Evolutionary conservation across 2,888 invertebrate species (phyloP), one percentile per base, ranked within the genome.

Genomic region (Ectobius pallidus): DNA sequence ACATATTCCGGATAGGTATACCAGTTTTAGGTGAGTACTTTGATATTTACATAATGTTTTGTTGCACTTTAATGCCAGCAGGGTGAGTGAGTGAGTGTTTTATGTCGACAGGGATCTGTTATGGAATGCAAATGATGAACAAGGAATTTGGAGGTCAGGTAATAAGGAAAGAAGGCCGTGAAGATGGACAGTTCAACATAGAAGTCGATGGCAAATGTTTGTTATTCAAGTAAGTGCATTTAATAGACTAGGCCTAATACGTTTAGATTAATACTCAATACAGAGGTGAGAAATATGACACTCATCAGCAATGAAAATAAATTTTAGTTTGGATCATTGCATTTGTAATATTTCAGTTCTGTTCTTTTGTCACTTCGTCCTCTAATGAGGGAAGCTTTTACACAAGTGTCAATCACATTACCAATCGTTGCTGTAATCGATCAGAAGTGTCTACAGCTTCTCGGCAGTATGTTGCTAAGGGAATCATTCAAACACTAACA

Each of bases 41-140:
- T 11, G 7, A 46, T 46, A 46, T 46, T n/a, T 46, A 46, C 4
- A 46, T n/a, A 46, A 14, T 46, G 46, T 46, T 11, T 11, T 46
- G 39, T 6, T 39, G 14, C 39, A 39, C n/a, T n/a, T n/a, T n/a
- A n/a, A n/a, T n/a, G n/a, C n/a, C n/a, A n/a, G n/a, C n/a, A n/a
- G n/a, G n/a, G n/a, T n/a, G n/a, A n/a, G n/a, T n/a, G n/a, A n/a
- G n/a, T n/a, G n/a, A n/a, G n/a, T n/a, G n/a, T n/a, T 71, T 74
- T 74, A 73, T 39, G 67, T 75, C 80, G 76, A 75, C 86, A 86
- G 99, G 99, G 79, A 99, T 99, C 81, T 99, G 99, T 85, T 99
- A 99, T 86, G 99, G 99, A 58, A 96, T 99, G 94, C 99, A 99
- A 87, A 92, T 99, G 92, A 88, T 99, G 86, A 99, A 99, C 84